Conservation (phyloP, 2,113 vertebrate genomes). For the Plectropomus leopardus region DNA sequence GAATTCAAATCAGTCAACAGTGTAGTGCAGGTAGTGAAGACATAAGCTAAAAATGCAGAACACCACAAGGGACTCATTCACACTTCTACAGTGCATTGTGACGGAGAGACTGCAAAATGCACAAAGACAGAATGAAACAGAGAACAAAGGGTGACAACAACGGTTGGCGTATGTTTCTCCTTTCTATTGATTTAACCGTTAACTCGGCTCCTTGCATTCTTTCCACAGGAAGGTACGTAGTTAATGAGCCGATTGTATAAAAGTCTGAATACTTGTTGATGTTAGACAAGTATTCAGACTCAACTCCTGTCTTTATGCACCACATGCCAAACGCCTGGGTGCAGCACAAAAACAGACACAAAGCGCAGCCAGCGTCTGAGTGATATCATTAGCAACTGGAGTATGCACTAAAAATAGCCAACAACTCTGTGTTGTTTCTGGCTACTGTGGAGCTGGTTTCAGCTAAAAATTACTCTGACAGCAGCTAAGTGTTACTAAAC, state of each 20-base stretch:
- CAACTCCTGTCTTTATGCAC: conserved; percentile 20
- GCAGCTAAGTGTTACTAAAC: conserved; percentile 19
- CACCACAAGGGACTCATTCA: not conserved
- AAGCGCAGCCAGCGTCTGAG: conserved; percentile 23
- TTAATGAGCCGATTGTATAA: conserved; percentile 16
- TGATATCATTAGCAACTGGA: conserved; percentile 50
- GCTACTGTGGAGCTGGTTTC: conserved; percentile 30
- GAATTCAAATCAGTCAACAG: conserved; percentile 9
- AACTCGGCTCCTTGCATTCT: conserved; percentile 57
- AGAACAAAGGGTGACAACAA: conserved; percentile 7
- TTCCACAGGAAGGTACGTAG: conserved; percentile 50
- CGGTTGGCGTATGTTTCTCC: not conserved
- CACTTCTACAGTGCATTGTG: not conserved
- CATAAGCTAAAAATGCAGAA: not conserved
- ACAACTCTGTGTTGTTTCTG: conserved; percentile 49
- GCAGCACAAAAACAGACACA: conserved; percentile 32
- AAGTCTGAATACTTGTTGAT: conserved; percentile 29
- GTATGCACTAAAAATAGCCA: conserved; percentile 72
- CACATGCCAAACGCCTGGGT: conserved; percentile 21
- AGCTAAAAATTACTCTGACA: conserved; percentile 35
- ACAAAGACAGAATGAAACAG: conserved; percentile 5
- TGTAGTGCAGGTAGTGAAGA: not conserved
- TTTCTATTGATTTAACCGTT: conserved; percentile 28
- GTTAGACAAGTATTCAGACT: conserved; percentile 38
- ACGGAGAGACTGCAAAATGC: not conserved